Evolutionary conservation across 2,888 invertebrate genomes (phyloP).

Genomic region (Lamellibrachia satsuma): DNA sequence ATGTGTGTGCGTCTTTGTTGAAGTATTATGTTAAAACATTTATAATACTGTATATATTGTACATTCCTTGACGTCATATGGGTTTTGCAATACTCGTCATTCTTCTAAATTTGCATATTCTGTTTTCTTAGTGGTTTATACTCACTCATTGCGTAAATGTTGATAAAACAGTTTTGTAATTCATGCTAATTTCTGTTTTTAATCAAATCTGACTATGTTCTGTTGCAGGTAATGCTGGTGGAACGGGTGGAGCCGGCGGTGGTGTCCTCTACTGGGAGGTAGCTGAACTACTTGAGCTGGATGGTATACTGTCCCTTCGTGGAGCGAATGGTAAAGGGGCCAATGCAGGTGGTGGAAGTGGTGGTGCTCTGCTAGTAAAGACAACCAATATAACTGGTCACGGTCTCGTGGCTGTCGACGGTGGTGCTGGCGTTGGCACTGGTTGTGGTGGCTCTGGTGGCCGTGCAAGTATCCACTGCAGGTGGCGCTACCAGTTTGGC

Average conservation of each 20-base stretch:
- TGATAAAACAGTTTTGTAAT: no score
- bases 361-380: slow-evolving; percentile 47
- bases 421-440: slow-evolving; percentile 44
- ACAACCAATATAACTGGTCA: slow-evolving; percentile 54
- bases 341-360: slow-evolving; percentile 52
- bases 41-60: background rate
- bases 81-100: no score
- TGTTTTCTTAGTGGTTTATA: no score
- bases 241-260: slow-evolving; percentile 44
- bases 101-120: no score
- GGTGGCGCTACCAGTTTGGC: slow-evolving; percentile 50
- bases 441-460: slow-evolving; percentile 54
- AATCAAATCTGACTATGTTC: background rate
- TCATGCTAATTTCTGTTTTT: no score
- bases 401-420: slow-evolving; percentile 49
- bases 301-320: slow-evolving; percentile 45
- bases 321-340: slow-evolving; percentile 31
- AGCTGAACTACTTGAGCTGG: slow-evolving; percentile 47
- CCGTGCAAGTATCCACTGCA: slow-evolving; percentile 48
- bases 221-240: slow-evolving; percentile 37
- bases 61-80: no score
- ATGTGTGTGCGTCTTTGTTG: background rate
- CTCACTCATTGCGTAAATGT: no score
- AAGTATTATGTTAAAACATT: background rate
- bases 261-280: slow-evolving; percentile 49